These are phyloP conservation scores for Bombus superbus DNA, from an alignment of 1,140 invertebrate species.

Conservation along the genomic window DNA sequence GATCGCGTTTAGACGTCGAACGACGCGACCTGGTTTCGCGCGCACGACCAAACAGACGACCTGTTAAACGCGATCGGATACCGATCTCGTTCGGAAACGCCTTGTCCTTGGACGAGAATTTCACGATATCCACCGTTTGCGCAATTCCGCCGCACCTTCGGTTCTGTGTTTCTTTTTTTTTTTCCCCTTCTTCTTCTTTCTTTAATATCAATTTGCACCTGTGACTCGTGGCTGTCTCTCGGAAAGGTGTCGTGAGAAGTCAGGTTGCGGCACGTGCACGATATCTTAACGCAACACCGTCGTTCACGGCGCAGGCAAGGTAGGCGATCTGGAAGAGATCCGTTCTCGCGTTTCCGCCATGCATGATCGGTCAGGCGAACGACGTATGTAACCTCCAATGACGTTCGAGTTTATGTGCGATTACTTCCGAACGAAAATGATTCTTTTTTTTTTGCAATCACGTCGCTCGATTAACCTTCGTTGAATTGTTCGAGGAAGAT, in stretches of 20 bases:
- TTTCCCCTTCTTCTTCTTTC: too few relatives aligned
- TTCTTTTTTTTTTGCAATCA: too few relatives aligned
- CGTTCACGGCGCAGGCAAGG: not conserved
- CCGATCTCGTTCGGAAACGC: constrained; percentile 40
- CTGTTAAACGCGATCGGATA: constrained; percentile 40
- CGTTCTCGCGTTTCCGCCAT: not conserved
- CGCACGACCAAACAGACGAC: not conserved
- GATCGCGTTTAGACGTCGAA: constrained; percentile 45
- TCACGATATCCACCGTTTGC: constrained; percentile 43
- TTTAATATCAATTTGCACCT: constrained; percentile 23
- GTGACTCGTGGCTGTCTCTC: not conserved
- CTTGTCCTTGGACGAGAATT: constrained; percentile 63
- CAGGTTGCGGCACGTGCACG: not conserved
- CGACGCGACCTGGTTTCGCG: constrained; percentile 37
- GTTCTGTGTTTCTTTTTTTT: not conserved
- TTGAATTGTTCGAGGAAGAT: too few relatives aligned
- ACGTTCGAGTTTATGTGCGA: too few relatives aligned
- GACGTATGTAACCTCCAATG: too few relatives aligned
- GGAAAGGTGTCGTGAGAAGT: constrained; percentile 15
- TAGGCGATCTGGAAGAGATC: not conserved
- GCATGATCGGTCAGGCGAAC: not conserved
- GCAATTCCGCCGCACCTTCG: constrained; percentile 42
- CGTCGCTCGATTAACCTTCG: too few relatives aligned
- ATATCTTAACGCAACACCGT: not conserved
- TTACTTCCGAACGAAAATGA: too few relatives aligned